Conservation (phyloP, 2,888 invertebrate species). For the Drosophila mimica region DNA sequence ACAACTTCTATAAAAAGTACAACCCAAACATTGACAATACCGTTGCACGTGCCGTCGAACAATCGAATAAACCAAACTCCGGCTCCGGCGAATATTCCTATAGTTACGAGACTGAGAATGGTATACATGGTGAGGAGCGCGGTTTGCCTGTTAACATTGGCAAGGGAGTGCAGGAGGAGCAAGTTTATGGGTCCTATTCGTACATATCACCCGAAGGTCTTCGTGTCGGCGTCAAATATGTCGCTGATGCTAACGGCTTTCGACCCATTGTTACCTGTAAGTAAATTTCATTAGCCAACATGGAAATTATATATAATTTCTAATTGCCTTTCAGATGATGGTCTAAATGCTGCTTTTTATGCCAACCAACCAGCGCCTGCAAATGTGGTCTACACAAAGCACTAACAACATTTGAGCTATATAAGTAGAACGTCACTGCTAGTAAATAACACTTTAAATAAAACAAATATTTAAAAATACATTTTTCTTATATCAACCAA, state of each 20-base stretch:
- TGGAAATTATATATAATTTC: background rate
- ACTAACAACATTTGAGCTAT: constrained; percentile 19
- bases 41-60: constrained; percentile 71
- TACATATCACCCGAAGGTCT: constrained; percentile 82
- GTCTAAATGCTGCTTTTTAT: constrained; percentile 69
- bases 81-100: constrained; percentile 76
- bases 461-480: constrained; percentile 1
- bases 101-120: constrained; percentile 82
- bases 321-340: constrained; percentile 66
- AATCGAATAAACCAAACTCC: constrained; percentile 57
- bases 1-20: constrained; percentile 75
- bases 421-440: background rate
- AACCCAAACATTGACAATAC: constrained; percentile 69
- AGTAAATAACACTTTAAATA: background rate
- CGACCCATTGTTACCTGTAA: constrained; percentile 81
- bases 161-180: constrained; percentile 64
- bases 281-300: constrained; percentile 23
- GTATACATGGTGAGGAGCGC: constrained; percentile 80
- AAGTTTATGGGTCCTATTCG: constrained; percentile 81
- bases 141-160: constrained; percentile 61
- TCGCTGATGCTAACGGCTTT: constrained; percentile 82
- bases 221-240: constrained; percentile 78
- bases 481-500: background rate
- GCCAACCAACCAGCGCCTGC: constrained; percentile 69
- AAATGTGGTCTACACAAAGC: constrained; percentile 65